Conservation (phyloP, 2,113 vertebrate genomes). For the Otus sunia region DNA sequence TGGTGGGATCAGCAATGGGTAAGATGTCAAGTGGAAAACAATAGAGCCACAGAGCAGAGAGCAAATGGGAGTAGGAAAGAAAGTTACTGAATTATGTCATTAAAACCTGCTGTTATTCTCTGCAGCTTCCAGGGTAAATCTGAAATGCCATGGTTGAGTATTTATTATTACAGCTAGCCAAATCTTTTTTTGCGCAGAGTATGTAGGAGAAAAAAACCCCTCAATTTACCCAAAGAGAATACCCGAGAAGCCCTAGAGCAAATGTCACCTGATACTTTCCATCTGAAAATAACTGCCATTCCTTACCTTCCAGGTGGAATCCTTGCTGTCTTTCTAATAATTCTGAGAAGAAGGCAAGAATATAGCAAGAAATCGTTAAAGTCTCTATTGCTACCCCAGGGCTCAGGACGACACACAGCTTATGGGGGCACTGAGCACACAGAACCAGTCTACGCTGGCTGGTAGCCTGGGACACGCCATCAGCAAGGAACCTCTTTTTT, state of each 20-base stretch:
- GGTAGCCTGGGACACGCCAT: constrained; percentile 54
- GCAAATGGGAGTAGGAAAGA: not conserved
- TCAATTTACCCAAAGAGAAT: not conserved
- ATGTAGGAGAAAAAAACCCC: rapidly evolving
- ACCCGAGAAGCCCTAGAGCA: not conserved
- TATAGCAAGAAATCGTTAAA: constrained; percentile 62
- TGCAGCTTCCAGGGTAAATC: not conserved
- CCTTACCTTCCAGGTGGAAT: constrained; percentile 71
- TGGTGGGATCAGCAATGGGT: not conserved
- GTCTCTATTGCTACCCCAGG: constrained; percentile 73
- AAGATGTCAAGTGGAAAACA: not conserved
- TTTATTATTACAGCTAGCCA: not conserved
- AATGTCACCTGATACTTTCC: not conserved
- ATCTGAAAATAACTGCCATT: not conserved
- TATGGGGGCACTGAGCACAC: constrained; percentile 79
- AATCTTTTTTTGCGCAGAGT: not conserved
- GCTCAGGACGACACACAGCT: constrained; percentile 47
- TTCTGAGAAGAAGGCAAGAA: constrained; percentile 70
- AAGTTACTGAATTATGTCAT: not conserved
- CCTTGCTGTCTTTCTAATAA: constrained; percentile 72
- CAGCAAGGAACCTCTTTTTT: not conserved
- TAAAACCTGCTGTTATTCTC: not conserved
- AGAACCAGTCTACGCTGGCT: constrained; percentile 87
- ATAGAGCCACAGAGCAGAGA: not conserved
- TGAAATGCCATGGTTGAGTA: not conserved